A percentile compares a stretch with the other conserved stretches of the same genome.
These are phyloP conservation scores for Umimayanthus kanabou DNA, from an alignment of 92 coral and sea anemone species.

Conservation along the genomic window DNA sequence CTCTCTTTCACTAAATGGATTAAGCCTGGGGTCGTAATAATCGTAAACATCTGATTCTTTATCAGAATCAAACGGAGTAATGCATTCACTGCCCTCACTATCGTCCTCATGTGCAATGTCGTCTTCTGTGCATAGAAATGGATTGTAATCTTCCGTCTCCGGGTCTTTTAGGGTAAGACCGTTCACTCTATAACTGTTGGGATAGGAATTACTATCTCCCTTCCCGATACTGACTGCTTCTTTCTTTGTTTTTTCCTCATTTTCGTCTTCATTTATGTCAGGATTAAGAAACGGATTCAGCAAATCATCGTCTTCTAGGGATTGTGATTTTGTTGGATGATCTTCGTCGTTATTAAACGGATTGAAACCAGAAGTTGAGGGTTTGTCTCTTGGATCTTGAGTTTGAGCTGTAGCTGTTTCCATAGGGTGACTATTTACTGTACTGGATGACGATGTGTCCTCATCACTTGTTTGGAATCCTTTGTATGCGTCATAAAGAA, in stretches of 20 bases:
- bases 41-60: neutral
- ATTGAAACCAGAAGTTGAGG: neutral
- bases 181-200: neutral
- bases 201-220: neutral
- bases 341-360: neutral
- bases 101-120: neutral
- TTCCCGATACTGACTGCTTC: neutral
- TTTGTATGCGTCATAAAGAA: neutral
- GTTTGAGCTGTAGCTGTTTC: neutral
- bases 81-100: neutral
- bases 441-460: no score
- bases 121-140: neutral
- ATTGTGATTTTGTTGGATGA: neutral
- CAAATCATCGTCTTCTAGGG: neutral
- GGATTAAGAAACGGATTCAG: neutral
- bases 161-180: neutral
- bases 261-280: neutral
- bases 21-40: neutral
- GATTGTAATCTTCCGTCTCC: neutral
- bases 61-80: conserved; percentile 2
- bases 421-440: no score
- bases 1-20: neutral
- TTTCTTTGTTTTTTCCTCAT: neutral
- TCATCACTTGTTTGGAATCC: neutral
- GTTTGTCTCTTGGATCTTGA: neutral